A percentile compares a stretch with the other conserved stretches of the same genome.
phyloP scores from a whole-genome alignment of 2,888 invertebrate species.

The Coelopa pilipes region DNA sequence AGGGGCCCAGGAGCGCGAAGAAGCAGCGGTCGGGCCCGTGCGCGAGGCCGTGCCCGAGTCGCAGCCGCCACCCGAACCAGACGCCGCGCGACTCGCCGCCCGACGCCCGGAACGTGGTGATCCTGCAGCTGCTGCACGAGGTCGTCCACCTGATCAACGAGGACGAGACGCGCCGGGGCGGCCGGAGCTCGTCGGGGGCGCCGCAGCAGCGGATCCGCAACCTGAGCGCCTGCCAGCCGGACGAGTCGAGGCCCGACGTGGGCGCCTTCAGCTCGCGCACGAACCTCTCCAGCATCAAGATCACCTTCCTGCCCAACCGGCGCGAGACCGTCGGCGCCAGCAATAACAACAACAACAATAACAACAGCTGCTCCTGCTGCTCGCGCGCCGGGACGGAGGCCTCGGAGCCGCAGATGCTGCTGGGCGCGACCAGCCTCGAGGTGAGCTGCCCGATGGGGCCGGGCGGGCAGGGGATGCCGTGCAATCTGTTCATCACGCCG shows the following conservation, averaged over 20 bases:
- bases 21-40: not conserved
- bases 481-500: constrained; percentile 37
- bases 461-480: constrained; percentile 16
- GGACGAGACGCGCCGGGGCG: constrained; percentile 13
- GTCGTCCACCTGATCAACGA: constrained; percentile 43
- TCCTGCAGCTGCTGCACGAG: constrained; percentile 43
- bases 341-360: constrained; percentile 17
- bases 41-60: not conserved
- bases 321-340: not conserved
- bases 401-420: constrained; percentile 8
- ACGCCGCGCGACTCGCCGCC: not conserved
- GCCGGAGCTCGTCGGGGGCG: not conserved
- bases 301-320: constrained; percentile 31
- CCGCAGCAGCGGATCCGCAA: constrained; percentile 36
- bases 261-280: constrained; percentile 36
- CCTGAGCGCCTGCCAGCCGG: constrained; percentile 27
- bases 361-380: not conserved
- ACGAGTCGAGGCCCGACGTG: constrained; percentile 24
- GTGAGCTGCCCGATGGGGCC: not conserved
- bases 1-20: not conserved
- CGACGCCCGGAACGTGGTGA: constrained; percentile 15
- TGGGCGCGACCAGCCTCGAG: not conserved
- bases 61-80: not conserved
- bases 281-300: constrained; percentile 31
- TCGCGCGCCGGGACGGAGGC: not conserved